Conservation (phyloP, 2,113 vertebrate genomes). For the Climacteris rufus region DNA sequence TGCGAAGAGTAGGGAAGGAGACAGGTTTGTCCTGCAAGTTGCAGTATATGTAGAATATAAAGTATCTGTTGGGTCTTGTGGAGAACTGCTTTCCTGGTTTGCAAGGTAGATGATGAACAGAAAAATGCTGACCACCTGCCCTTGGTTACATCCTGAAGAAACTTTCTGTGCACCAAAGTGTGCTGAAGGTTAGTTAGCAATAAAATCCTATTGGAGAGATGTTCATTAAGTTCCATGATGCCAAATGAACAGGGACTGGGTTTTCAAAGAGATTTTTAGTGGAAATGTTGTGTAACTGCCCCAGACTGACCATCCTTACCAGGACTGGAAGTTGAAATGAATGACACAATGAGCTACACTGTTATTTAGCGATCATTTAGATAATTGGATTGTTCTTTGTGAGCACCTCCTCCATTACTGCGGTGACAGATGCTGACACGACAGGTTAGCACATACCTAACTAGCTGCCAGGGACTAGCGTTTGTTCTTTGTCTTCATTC, state of each 20-base stretch:
- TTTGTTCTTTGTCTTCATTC: neutral
- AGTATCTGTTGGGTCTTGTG: neutral
- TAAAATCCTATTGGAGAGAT: neutral
- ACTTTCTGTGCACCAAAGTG: neutral
- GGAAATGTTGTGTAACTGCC: neutral
- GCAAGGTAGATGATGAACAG: neutral
- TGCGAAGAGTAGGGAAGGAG: neutral
- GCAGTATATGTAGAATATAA: neutral
- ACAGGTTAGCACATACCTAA: neutral
- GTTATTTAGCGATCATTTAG: neutral
- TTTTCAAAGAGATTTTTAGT: neutral
- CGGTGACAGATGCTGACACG: neutral
- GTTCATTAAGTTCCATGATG: neutral
- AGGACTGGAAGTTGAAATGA: neutral
- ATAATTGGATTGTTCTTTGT: neutral
- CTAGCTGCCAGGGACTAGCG: neutral
- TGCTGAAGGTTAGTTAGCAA: neutral
- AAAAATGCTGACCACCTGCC: neutral
- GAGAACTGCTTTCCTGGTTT: neutral
- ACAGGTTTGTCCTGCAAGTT: neutral
- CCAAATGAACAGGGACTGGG: neutral
- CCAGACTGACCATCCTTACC: neutral
- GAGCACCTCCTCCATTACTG: neutral
- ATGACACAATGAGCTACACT: neutral
- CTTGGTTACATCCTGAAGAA: neutral